phyloP scores from a whole-genome alignment of 2,888 invertebrate species.

The Caenorhabditis angaria region DNA sequence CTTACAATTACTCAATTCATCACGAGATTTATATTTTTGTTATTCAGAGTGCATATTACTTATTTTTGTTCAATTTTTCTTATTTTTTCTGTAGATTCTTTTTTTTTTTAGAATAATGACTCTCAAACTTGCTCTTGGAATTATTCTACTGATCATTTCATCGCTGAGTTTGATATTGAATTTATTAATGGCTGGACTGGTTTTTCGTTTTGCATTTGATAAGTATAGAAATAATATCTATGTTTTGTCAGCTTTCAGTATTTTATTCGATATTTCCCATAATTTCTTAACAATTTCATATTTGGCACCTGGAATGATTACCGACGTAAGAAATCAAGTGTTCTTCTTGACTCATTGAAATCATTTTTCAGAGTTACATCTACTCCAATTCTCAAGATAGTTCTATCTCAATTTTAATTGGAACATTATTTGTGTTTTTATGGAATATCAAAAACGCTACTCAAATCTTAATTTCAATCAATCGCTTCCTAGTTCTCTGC shows the following conservation, averaged over 20 bases:
- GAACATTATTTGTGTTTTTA: constrained; percentile 40
- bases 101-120: too few species aligned
- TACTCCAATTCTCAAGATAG: constrained; percentile 26
- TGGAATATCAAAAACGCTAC: constrained; percentile 49
- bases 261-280: constrained; percentile 44
- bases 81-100: too few species aligned
- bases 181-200: constrained; percentile 18
- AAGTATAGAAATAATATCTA: constrained; percentile 39
- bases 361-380: constrained; percentile 30
- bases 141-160: constrained; percentile 6
- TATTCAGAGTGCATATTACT: too few species aligned
- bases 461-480: constrained; percentile 48
- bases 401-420: constrained; percentile 19
- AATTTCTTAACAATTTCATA: constrained; percentile 39
- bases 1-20: too few species aligned
- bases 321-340: not conserved
- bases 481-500: constrained; percentile 42
- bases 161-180: constrained; percentile 16
- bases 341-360: not conserved
- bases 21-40: too few species aligned
- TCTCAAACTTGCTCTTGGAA: constrained; percentile 19
- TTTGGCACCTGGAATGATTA: constrained; percentile 9
- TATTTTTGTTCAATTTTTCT: too few species aligned
- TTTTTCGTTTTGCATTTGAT: constrained; percentile 23
- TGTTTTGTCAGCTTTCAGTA: constrained; percentile 43